A percentile compares a stretch with the other conserved stretches of the same genome.
Conservation (phyloP, 2,888 invertebrate species). For the Pollenia griseotomentosa region DNA sequence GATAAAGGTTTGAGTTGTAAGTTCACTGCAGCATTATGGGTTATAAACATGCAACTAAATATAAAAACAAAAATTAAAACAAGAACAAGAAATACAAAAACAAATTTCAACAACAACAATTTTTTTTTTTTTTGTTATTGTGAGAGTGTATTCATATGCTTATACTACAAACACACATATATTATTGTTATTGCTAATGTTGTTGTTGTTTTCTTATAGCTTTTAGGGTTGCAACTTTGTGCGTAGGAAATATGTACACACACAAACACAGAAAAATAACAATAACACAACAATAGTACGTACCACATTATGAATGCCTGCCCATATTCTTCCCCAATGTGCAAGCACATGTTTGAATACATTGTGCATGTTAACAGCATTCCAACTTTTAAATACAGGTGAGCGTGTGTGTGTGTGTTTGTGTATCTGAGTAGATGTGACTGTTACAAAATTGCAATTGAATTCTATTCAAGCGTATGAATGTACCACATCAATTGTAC, state of each 20-base stretch:
- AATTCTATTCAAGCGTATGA: constrained; percentile 69
- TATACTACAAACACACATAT: not conserved
- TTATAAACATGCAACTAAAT: constrained; percentile 40
- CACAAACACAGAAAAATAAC: constrained; percentile 48
- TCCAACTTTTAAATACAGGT: constrained; percentile 8
- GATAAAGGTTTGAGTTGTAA: constrained; percentile 3
- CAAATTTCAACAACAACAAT: constrained; percentile 50
- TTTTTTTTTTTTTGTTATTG: constrained; percentile 38
- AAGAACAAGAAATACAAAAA: constrained; percentile 41
- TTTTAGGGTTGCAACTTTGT: constrained; percentile 69
- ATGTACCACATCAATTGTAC: constrained; percentile 48
- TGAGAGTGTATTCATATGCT: constrained; percentile 69
- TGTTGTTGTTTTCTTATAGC: constrained; percentile 17
- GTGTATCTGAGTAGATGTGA: constrained; percentile 46
- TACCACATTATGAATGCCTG: constrained; percentile 51
- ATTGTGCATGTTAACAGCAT: constrained; percentile 15
- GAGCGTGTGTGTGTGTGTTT: constrained; percentile 9
- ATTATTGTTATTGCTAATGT: constrained; percentile 8
- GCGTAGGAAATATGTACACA: constrained; percentile 52
- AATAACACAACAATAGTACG: constrained; percentile 53
- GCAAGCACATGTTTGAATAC: not conserved
- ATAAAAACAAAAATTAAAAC: constrained; percentile 23
- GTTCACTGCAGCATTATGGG: constrained; percentile 43
- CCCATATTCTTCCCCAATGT: constrained; percentile 58
- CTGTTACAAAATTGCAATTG: constrained; percentile 72